Evolutionary conservation across 1,140 invertebrate genomes (phyloP).

Genomic region (Nasonia longicornis): DNA sequence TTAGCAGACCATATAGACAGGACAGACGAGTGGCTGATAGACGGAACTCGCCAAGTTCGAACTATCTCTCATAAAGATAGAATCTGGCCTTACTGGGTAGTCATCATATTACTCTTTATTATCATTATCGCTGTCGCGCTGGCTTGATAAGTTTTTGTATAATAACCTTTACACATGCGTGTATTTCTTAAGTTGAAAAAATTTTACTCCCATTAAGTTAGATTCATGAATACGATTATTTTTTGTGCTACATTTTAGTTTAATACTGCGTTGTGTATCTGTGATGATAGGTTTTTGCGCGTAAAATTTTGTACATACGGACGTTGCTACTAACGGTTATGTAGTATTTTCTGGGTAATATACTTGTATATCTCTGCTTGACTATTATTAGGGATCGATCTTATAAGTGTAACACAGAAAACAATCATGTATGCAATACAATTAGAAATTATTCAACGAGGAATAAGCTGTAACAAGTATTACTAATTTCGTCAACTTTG

Average conservation of each 20-base stretch:
- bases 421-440: background rate
- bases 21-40: conserved; percentile 76
- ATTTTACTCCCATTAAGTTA: conserved; percentile 11
- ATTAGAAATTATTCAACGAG: conserved; percentile 2
- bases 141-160: conserved; percentile 38
- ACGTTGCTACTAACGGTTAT: background rate
- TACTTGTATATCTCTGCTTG: background rate
- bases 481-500: background rate
- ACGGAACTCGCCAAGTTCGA: conserved; percentile 76
- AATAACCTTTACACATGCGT: conserved; percentile 2
- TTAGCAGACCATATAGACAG: conserved; percentile 80
- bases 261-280: conserved; percentile 12
- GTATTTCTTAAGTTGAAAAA: background rate
- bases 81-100: conserved; percentile 80
- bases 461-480: background rate
- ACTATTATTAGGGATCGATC: background rate
- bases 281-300: conserved; percentile 20
- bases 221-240: conserved; percentile 1
- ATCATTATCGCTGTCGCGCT: conserved; percentile 55
- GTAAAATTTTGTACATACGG: conserved; percentile 36
- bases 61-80: conserved; percentile 77
- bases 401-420: background rate
- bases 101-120: conserved; percentile 76
- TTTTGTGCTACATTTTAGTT: conserved; percentile 25
- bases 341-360: conserved; percentile 8